Evolutionary conservation across 2,888 invertebrate genomes (phyloP).

Genomic region (Salpingus planirostris): DNA sequence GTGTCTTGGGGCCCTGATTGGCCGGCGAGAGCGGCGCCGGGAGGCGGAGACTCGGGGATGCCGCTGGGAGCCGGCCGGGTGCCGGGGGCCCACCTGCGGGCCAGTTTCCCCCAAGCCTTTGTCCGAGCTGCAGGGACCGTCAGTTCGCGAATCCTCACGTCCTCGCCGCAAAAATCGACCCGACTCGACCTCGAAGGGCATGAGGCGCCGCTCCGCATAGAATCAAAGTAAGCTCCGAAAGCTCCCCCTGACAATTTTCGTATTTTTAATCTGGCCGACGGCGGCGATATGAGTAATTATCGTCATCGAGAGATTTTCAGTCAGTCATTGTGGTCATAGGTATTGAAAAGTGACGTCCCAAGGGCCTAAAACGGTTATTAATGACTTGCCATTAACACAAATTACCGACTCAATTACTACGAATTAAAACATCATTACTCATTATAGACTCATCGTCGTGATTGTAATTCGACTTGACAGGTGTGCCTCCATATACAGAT

Average conservation of each 20-base stretch:
- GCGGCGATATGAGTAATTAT: too few species aligned
- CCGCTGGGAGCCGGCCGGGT: conserved; percentile 24
- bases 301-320: too few species aligned
- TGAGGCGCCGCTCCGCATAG: too few species aligned
- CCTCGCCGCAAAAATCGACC: too few species aligned
- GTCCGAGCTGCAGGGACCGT: conserved; percentile 22
- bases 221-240: too few species aligned
- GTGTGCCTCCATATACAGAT: too few species aligned
- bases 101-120: conserved; percentile 35
- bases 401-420: conserved; percentile 29
- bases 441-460: too few species aligned
- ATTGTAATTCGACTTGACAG: too few species aligned
- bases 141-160: conserved; percentile 11
- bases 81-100: conserved; percentile 35
- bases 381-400: conserved; percentile 31
- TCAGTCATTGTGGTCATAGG: too few species aligned
- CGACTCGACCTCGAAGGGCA: too few species aligned
- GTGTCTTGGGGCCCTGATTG: conserved; percentile 37
- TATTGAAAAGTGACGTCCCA: conserved; percentile 21
- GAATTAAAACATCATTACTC: conserved; percentile 32
- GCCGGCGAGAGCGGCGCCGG: conserved; percentile 29
- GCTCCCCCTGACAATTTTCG: too few species aligned
- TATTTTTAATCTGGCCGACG: too few species aligned
- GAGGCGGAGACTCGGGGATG: conserved; percentile 31
- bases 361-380: conserved; percentile 25